Percentiles rank a stretch among this genome's conserved stretches.
phyloP scores from a whole-genome alignment of 2,113 vertebrate genomes.

The Limnothrissa miodon region DNA sequence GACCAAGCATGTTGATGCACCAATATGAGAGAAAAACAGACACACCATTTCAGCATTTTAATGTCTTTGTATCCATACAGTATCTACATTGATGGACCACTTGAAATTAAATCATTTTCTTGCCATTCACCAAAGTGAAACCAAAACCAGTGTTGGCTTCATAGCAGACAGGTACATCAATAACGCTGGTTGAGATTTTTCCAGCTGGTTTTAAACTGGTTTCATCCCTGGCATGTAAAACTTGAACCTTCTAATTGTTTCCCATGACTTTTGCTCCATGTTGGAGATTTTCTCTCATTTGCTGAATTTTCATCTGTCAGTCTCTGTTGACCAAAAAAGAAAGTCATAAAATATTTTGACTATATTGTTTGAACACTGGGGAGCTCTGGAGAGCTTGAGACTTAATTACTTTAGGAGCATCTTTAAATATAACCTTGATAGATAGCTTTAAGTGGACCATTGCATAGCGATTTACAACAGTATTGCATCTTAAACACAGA shows the following conservation, averaged over 20 bases:
- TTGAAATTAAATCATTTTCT: slow-evolving; percentile 9
- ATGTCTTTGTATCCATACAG: too few relatives aligned
- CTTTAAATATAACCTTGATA: background rate
- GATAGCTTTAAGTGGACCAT: background rate
- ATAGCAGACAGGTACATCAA: background rate
- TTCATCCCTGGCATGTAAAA: background rate
- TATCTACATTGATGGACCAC: background rate
- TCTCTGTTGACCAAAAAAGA: background rate
- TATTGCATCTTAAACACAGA: background rate
- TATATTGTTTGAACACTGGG: background rate
- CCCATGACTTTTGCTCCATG: background rate
- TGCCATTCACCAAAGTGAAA: slow-evolving; percentile 10
- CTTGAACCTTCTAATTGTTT: background rate
- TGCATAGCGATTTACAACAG: background rate
- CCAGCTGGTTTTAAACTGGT: background rate
- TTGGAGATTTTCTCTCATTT: background rate
- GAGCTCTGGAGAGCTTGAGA: background rate
- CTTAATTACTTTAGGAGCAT: background rate
- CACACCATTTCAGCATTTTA: background rate
- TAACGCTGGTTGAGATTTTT: background rate
- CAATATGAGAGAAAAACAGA: background rate
- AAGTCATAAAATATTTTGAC: background rate
- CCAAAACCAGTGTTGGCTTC: too few relatives aligned
- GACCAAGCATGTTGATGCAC: too few relatives aligned
- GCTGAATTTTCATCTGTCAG: background rate